Evolutionary conservation across 2,888 invertebrate species (phyloP), one percentile per base, ranked within the genome.

Genomic region (Drosophila heteroneura): DNA sequence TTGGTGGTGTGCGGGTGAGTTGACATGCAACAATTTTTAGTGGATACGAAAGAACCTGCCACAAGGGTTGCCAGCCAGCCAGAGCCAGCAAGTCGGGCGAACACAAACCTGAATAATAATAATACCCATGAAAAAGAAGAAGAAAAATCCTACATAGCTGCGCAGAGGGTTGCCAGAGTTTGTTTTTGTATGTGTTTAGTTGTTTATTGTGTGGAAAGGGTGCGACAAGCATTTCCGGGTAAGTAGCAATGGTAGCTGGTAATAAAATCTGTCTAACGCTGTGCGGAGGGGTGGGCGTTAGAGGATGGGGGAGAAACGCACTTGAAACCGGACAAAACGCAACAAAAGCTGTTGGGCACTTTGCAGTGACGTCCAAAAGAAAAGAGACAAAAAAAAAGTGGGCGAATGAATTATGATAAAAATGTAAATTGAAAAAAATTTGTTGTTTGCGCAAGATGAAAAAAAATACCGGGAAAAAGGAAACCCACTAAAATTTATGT

Each of bases 211-310:
- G 65, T 75, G 70, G 72, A 77, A 89, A 73, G 88, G 76, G 87
- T 70, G 74, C 72, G 81, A 73, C 89, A 39, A 59, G 68, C 71
- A 74, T 78, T 85, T 90, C 91, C 85, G 91, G 91, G 89, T 86
- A 85, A 81, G 87, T 86, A 75, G 74, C 79, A 81, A 65, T 67
- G 67, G 54, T 73, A 74, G 74, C 81, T 77, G 74, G 73, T 86
- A 78, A 89, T 83, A 86, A 89, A 90, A 85, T 89, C 89, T 79
- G 89, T 89, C 89, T 86, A 82, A 77, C 79, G 57, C 71, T 65
- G 35, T 60, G 37, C 49, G 58, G 63, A 1, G 22, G 3, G 44
- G 57, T 67, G 73, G 67, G 68, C 32, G 61, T 51, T 58, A 47
- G 44, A 28, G 5, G n/a, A 22, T 5, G 16, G 35, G 56, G 49